A percentile compares a stretch with the other conserved stretches of the same genome.
Conservation (phyloP, 2,797 vertebrate species). For the Chiroxiphia lanceolata region DNA sequence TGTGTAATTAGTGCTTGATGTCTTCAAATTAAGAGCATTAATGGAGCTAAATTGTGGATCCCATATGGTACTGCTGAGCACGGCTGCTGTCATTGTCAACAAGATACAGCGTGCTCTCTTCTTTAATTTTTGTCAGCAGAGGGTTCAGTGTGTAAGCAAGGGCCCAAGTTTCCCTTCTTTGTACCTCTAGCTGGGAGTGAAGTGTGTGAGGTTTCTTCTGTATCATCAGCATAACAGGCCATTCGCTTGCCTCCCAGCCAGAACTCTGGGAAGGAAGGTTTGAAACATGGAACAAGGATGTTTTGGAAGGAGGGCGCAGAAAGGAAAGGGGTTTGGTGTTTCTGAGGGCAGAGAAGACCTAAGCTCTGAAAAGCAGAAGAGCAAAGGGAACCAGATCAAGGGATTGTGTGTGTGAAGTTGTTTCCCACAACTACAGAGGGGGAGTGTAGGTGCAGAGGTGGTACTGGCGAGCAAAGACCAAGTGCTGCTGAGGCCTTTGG, state of each 20-base stretch:
- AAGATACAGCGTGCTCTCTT: constrained; percentile 71
- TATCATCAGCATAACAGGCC: neutral
- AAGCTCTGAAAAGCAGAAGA: neutral
- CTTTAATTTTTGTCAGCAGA: constrained; percentile 55
- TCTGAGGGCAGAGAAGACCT: neutral
- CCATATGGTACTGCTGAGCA: constrained; percentile 90
- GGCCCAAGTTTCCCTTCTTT: constrained; percentile 15
- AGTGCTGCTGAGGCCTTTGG: neutral
- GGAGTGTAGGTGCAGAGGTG: neutral
- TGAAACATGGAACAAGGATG: neutral
- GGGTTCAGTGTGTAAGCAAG: constrained; percentile 22
- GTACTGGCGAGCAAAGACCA: neutral
- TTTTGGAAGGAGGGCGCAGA: neutral
- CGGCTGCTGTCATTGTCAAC: constrained; percentile 79
- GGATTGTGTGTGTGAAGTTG: too few species aligned
- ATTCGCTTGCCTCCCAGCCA: neutral
- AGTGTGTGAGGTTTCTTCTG: neutral
- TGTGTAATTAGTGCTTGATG: constrained; percentile 85
- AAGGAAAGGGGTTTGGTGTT: fast-evolving
- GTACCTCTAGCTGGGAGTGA: neutral
- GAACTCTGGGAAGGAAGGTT: neutral
- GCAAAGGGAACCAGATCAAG: neutral
- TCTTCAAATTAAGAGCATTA: constrained; percentile 89
- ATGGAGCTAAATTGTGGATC: constrained; percentile 91
- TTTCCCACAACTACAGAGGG: neutral